phyloP scores from a whole-genome alignment of 2,113 vertebrate species.

The Haplochromis burtoni region DNA sequence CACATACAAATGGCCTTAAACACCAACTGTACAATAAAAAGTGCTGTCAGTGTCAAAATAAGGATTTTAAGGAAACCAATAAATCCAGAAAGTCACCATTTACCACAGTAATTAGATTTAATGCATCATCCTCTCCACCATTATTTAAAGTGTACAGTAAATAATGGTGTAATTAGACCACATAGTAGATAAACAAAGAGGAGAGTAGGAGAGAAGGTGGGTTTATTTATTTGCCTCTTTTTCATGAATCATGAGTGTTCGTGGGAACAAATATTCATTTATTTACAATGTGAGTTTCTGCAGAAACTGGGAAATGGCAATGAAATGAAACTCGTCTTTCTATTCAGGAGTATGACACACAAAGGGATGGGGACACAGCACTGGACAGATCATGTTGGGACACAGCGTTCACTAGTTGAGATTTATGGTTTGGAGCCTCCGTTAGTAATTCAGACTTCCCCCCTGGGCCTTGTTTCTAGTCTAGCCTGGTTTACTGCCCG shows the following conservation, averaged over 20 bases:
- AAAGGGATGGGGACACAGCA: not conserved
- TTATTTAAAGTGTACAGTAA: not conserved
- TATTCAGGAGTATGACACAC: not conserved
- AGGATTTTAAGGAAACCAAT: not conserved
- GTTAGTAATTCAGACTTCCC: not conserved
- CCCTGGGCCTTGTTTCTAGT: conserved; percentile 9
- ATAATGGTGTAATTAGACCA: not conserved
- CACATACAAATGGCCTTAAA: not conserved
- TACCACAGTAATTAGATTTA: not conserved
- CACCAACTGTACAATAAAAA: not conserved
- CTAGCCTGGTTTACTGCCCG: conserved; percentile 21
- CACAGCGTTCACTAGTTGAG: not conserved
- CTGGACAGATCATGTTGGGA: conserved; percentile 1
- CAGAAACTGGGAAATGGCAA: not conserved
- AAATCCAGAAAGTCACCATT: accelerated
- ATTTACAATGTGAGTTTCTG: not conserved
- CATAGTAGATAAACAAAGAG: not conserved
- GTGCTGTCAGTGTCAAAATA: not conserved
- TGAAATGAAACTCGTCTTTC: not conserved
- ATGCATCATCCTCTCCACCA: not conserved
- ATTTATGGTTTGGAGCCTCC: conserved; percentile 18
- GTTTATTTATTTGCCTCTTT: not conserved
- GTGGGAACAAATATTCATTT: not conserved
- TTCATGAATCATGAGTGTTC: not conserved
- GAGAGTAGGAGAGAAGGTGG: not conserved